Evolutionary conservation across 2,797 vertebrate species (phyloP).

Genomic region (Coluber constrictor): DNA sequence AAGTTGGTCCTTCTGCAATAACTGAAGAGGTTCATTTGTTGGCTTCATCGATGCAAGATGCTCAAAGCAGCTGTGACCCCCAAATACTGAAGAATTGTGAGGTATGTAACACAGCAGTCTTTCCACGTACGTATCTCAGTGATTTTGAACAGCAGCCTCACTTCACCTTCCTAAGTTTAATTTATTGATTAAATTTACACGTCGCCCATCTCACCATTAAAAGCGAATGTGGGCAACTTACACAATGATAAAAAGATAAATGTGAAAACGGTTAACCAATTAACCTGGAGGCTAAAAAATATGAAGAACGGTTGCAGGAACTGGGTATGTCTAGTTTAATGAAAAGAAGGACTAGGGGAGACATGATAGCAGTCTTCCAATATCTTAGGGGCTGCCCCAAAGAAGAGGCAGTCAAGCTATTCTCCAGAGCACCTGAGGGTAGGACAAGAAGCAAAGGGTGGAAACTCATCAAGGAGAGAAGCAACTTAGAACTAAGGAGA

Average conservation of each 20-base stretch:
- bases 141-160: not conserved
- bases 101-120: conserved; percentile 67
- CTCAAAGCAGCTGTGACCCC: conserved; percentile 78
- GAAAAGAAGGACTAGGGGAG: too few species aligned
- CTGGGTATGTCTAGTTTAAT: too few species aligned
- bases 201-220: not conserved
- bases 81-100: conserved; percentile 88
- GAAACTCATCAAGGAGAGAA: too few species aligned
- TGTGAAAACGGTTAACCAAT: not conserved
- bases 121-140: not conserved
- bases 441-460: too few species aligned
- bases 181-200: not conserved
- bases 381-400: too few species aligned
- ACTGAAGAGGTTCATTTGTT: conserved; percentile 80
- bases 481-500: too few species aligned
- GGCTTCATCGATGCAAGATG: conserved; percentile 81
- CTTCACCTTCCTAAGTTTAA: not conserved
- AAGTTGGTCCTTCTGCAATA: conserved; percentile 78
- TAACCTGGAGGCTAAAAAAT: too few species aligned
- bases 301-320: too few species aligned
- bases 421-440: too few species aligned
- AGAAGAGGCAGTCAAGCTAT: too few species aligned
- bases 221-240: not conserved
- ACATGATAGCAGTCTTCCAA: too few species aligned
- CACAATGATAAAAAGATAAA: not conserved